These are phyloP conservation scores for Boulengeromyrus knoepffleri DNA, from an alignment of 2,113 vertebrate species.

Conservation along the genomic window DNA sequence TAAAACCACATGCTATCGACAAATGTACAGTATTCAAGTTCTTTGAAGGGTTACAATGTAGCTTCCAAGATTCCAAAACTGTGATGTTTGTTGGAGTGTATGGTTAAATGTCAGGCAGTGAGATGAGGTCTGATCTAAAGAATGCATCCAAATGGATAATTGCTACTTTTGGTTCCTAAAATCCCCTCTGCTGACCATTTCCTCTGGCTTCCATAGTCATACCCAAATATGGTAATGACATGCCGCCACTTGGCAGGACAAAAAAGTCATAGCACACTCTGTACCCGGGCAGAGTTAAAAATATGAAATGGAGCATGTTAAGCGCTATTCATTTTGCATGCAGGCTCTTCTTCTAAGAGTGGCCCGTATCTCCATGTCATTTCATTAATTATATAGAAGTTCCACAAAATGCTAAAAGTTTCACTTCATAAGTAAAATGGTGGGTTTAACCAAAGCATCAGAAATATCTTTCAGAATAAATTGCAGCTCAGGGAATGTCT, in stretches of 20 bases:
- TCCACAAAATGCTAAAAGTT: neutral
- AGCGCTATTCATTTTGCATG: slow-evolving; percentile 10
- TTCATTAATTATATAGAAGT: slow-evolving; percentile 14
- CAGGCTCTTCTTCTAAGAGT: neutral
- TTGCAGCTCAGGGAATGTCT: neutral
- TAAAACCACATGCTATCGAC: neutral
- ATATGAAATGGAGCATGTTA: neutral
- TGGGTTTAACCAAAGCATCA: neutral
- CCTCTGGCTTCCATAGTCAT: neutral
- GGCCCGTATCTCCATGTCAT: neutral
- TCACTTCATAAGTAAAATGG: neutral
- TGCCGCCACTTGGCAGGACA: slow-evolving; percentile 7
- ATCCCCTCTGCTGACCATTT: neutral
- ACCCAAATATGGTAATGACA: slow-evolving; percentile 18
- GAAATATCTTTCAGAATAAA: neutral
- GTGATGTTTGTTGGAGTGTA: neutral
- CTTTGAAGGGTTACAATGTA: neutral
- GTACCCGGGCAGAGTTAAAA: neutral
- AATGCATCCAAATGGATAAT: neutral
- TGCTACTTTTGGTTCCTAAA: neutral
- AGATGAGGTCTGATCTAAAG: neutral
- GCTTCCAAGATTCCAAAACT: neutral
- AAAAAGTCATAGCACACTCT: neutral
- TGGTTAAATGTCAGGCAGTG: neutral
- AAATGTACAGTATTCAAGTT: neutral